Base-by-base conservation (phyloP, 2,797 vertebrate genomes). In the Gadopsis marmoratus region DNA sequence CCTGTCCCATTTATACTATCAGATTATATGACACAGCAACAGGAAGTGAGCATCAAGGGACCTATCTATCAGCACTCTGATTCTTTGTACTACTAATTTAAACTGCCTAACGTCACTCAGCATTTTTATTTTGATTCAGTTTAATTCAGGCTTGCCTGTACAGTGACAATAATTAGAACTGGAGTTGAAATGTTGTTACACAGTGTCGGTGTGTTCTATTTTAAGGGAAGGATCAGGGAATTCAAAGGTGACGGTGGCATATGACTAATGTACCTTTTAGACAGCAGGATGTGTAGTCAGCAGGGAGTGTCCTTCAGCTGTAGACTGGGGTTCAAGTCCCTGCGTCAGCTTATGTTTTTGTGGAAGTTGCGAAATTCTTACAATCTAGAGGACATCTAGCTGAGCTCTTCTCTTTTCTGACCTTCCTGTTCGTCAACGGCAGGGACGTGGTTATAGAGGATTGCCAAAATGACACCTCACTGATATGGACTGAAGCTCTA, bases 291-390 rank as follows among this genome's bases (percentile, higher is more conserved):
- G 51, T 79, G 26, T 16, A 59, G 73, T 73, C 70, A 82, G 81
- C 78, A 67, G 78, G 70, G 51, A 64, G 73, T 68, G 88, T 82
- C 85, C 83, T 87, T 89, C 76, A 89, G 70, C 63, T 53, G 35
- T 48, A 74, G 59, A 71, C 26, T 47, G 4, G 26, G 45, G 54
- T 76, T 85, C 54, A 81, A 78, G 53, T 74, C 47, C 45, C 47
- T 50, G 16, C 13, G 55, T 83, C 85, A 89, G 85, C 80, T 59
- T 29, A 8, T 76, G 23, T 48, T 78, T 81, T 54, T 74, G 61
- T 74, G 29, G 37, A 79, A 74, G 59, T 60, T 68, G 74, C 75
- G 58, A 56, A 79, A 71, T 82, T 72, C 29, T 50, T 53, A 68
- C 33, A 54, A 45, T 39, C 59, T 80, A 19, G 1, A 71, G 53